These are phyloP conservation scores for Thamnophis sirtalis DNA, from an alignment of 2,113 vertebrate genomes.

Conservation along the genomic window DNA sequence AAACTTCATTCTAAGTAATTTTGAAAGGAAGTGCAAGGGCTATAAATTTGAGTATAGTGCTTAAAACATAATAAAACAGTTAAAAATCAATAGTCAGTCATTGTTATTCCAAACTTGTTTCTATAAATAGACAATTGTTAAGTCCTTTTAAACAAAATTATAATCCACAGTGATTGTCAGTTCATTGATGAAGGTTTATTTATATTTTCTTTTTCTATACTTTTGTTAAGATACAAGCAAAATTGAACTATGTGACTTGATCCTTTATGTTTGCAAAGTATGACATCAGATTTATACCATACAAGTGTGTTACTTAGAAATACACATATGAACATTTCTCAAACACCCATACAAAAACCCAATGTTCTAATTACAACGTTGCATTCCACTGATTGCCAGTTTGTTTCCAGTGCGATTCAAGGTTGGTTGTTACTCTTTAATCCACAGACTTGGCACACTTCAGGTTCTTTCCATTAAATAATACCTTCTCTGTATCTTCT, in stretches of 20 bases:
- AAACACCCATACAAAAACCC: background rate
- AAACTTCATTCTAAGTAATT: conserved; percentile 25
- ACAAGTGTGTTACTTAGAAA: background rate
- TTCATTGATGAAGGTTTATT: conserved; percentile 27
- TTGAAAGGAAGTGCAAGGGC: conserved; percentile 25
- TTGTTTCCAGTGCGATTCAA: background rate
- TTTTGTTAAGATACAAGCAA: conserved; percentile 31
- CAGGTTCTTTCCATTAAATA: background rate
- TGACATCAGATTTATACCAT: background rate
- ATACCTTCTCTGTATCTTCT: background rate
- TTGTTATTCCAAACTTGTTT: conserved; percentile 47
- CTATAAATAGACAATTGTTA: conserved; percentile 45
- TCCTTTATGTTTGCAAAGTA: background rate
- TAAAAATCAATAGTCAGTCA: conserved; percentile 57
- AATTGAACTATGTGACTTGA: conserved; percentile 6
- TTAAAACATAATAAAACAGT: conserved; percentile 45
- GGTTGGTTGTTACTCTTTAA: background rate
- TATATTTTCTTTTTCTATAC: conserved; percentile 24
- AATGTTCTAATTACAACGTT: background rate
- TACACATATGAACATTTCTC: background rate
- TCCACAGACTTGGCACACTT: background rate
- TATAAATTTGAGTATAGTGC: conserved; percentile 37
- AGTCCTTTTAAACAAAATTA: conserved; percentile 47
- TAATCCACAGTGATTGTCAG: conserved; percentile 29
- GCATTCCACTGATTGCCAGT: background rate